Percentiles rank a stretch among this genome's conserved stretches.
Conservation (phyloP, 2,113 vertebrate genomes). For the Cepphus grylle region DNA sequence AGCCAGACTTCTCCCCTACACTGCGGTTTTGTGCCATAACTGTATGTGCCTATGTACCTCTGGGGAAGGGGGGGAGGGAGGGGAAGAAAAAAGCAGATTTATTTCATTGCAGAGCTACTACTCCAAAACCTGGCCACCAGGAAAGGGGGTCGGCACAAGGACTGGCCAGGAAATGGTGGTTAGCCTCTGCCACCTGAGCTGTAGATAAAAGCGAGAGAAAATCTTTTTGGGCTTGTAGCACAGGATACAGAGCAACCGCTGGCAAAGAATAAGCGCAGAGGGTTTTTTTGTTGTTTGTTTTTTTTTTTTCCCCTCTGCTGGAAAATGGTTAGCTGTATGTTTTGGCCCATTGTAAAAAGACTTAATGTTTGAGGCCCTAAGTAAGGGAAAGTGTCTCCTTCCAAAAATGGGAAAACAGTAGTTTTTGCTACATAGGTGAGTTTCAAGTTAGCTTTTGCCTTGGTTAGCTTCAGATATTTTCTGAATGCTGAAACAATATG, state of each 20-base stretch:
- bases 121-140: background rate
- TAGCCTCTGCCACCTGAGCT: background rate
- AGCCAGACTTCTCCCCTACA: background rate
- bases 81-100: background rate
- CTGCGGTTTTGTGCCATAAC: background rate
- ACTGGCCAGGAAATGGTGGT: background rate
- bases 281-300: background rate
- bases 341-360: conserved; percentile 16
- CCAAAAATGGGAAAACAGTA: background rate
- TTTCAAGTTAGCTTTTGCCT: background rate
- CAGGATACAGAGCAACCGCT: background rate
- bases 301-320: background rate
- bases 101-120: background rate
- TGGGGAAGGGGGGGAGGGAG: too few relatives aligned
- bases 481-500: background rate
- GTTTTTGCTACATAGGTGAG: background rate
- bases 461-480: background rate
- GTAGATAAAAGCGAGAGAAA: background rate
- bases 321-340: background rate
- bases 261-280: background rate
- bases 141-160: background rate
- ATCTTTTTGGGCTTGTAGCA: background rate
- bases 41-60: background rate
- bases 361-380: background rate
- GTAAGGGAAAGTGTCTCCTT: background rate